These are phyloP conservation scores for pig (Sus scrofa) DNA, from an alignment of 2,113 vertebrate genomes.

Conservation along the genomic window DNA sequence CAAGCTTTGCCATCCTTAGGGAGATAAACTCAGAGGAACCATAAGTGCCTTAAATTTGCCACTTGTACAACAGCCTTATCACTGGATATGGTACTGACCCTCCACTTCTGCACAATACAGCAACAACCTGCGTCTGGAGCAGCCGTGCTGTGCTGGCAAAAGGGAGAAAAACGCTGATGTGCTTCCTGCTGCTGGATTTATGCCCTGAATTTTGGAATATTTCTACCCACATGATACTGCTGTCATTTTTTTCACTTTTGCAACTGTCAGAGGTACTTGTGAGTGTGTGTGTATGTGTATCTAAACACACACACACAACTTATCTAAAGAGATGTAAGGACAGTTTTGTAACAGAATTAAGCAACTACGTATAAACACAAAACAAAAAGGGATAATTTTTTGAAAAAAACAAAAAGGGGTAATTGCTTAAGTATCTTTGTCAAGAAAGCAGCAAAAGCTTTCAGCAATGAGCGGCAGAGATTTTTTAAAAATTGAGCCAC, in stretches of 20 bases:
- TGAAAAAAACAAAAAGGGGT: background rate
- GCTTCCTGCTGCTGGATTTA: background rate
- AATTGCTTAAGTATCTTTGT: background rate
- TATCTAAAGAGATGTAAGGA: background rate
- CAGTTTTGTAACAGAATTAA: background rate
- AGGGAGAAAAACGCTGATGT: slow-evolving; percentile 40
- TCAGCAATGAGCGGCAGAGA: background rate
- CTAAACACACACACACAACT: background rate
- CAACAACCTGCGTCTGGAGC: accelerated
- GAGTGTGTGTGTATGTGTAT: background rate
- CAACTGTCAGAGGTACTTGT: background rate
- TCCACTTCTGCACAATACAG: background rate
- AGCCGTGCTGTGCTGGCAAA: background rate
- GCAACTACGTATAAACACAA: background rate
- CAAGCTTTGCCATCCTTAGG: slow-evolving; percentile 52
- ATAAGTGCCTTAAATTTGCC: slow-evolving; percentile 51
- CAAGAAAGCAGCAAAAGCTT: background rate
- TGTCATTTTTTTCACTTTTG: background rate
- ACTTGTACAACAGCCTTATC: slow-evolving; percentile 53
- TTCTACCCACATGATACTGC: background rate
- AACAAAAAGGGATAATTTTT: background rate
- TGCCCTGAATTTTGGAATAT: slow-evolving; percentile 39
- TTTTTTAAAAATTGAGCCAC: background rate
- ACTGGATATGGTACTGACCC: slow-evolving; percentile 30
- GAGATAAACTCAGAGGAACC: slow-evolving; percentile 62